Evolutionary conservation across 2,797 vertebrate genomes (phyloP).

Genomic region (Gambusia yucatana): DNA sequence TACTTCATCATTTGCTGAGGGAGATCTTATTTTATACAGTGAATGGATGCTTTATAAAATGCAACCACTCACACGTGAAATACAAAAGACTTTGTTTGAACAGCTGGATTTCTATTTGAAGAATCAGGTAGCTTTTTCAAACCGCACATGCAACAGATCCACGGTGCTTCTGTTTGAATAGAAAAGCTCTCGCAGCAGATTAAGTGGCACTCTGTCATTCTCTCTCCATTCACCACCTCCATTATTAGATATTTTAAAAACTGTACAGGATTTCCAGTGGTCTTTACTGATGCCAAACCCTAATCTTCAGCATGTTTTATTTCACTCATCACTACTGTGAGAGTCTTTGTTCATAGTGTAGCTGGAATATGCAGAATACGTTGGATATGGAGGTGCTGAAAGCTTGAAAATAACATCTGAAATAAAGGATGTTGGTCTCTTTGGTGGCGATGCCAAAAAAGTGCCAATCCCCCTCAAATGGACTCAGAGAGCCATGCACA

Average conservation of each 20-base stretch:
- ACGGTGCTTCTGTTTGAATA: slow-evolving; percentile 56
- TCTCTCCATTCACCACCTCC: slow-evolving; percentile 64
- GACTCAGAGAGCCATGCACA: slow-evolving; percentile 36
- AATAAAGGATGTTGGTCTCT: slow-evolving; percentile 55
- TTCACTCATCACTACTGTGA: slow-evolving; percentile 56
- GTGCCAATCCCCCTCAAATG: slow-evolving; percentile 57
- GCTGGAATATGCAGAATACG: slow-evolving; percentile 38
- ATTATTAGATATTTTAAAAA: slow-evolving; percentile 68
- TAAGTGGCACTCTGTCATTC: slow-evolving; percentile 69
- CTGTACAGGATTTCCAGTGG: slow-evolving; percentile 60
- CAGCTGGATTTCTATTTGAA: slow-evolving; percentile 66
- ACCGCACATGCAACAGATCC: slow-evolving; percentile 42
- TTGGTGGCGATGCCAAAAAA: slow-evolving; percentile 51
- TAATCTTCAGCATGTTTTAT: slow-evolving; percentile 72
- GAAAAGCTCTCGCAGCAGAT: slow-evolving; percentile 60
- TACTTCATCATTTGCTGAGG: slow-evolving; percentile 23
- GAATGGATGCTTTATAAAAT: slow-evolving; percentile 48
- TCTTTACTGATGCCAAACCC: slow-evolving; percentile 64
- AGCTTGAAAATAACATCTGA: slow-evolving; percentile 65
- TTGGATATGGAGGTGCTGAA: slow-evolving; percentile 57
- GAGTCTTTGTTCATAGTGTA: slow-evolving; percentile 55
- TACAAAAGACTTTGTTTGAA: slow-evolving; percentile 65
- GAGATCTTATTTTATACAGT: slow-evolving; percentile 7
- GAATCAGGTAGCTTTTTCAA: slow-evolving; percentile 63
- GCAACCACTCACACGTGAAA: slow-evolving; percentile 28